Base-by-base conservation (phyloP, 2,797 vertebrate species). In the Halcyon smyrnensis region DNA sequence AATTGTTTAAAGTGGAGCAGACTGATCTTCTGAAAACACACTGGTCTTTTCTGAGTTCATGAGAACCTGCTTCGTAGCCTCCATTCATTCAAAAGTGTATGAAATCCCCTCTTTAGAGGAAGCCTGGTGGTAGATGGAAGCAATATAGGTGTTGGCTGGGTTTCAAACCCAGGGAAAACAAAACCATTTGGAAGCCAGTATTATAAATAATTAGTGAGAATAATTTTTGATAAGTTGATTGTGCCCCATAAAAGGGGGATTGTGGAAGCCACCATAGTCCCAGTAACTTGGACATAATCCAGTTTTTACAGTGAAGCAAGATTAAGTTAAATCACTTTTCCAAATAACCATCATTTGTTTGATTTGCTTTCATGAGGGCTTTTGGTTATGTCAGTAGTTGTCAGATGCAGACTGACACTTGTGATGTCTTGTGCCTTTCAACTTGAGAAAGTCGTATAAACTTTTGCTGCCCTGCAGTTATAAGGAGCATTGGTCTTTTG, bases 191-290 rank as follows among this genome's bases (percentile, higher is more conserved):
- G 96, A 95, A 96, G 45, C 51, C 56, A 53, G 46, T 91, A 94
- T 96, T 96, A 90, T 80, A 95, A 95, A 95, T 94, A 95, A 96
- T 96, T 94, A 95, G 91, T 91, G 6, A 11, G 93, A 84, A 96
- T 95, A 51, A 78, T 78, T 93, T 96, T 73, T 95, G 93, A 85
- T 91, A 92, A 93, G 89, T 84, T 94, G 93, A 95, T 96, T 95
- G 78, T 92, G 24, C 18, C 63, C 81, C 64, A 87, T 90, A 73
- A 96, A 92, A 95, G 93, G 92, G 32, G 86, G 67, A 92, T 94
- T 96, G 93, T 94, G 69, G 69, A 95, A 90, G 50, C 50, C 76
- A 84, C 87, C 23, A 37, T 77, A 93, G 43, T 73, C 50, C 59
- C 48, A 57, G 88, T 15, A 77, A 73, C 68, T 68, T 95, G 95